Evolutionary conservation across 1,140 invertebrate species (phyloP), one percentile per base, ranked within the genome.

Genomic region (Samia ricini): DNA sequence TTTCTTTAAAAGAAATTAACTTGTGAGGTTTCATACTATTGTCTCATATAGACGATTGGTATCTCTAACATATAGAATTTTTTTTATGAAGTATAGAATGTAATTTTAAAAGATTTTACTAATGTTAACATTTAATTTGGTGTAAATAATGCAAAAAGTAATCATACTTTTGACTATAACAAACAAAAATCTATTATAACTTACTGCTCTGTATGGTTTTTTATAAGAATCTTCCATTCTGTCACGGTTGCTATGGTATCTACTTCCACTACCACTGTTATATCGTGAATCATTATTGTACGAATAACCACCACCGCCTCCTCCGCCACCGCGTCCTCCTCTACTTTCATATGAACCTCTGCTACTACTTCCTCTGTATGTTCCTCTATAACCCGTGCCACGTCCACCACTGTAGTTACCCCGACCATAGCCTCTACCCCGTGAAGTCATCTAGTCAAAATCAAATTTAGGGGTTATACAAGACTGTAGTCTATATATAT

Each of bases 211-310:
- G 76, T 91, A 91, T 7, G 85, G 68, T 65, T 88, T 91, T 69
- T 91, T 91, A 62, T 89, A 91, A 6, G 86, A 82, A 33, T 91
- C 89, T 26, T 91, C 90, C 23, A 90, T 87, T 68, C 90, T 77
- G 49, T 91, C 90, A 58, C 89, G 82, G 29, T 75, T 77, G 4
- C 76, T 77, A 49, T 79, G 74, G 61, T 90, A 91, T 75, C 86
- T 79, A 58, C 78, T 86, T n/a, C 63, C 67, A 61, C 77, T 79
- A 42, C 76, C 74, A 42, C 74, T 83, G 57, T 72, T 83, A 56
- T 89, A 90, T 52, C 88, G 81, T 5, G 81, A 83, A 0, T 89
- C 82, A 73, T 82, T 85, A 56, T 81, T 82, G 33, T 83, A 83
- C 18, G 76, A 83, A 55, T 81, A 83, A 20, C 84, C 74, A 15